A percentile compares a stretch with the other conserved stretches of the same genome.
These are phyloP conservation scores for Drosophila arizonae DNA, from an alignment of 1,140 invertebrate genomes.

Conservation along the genomic window DNA sequence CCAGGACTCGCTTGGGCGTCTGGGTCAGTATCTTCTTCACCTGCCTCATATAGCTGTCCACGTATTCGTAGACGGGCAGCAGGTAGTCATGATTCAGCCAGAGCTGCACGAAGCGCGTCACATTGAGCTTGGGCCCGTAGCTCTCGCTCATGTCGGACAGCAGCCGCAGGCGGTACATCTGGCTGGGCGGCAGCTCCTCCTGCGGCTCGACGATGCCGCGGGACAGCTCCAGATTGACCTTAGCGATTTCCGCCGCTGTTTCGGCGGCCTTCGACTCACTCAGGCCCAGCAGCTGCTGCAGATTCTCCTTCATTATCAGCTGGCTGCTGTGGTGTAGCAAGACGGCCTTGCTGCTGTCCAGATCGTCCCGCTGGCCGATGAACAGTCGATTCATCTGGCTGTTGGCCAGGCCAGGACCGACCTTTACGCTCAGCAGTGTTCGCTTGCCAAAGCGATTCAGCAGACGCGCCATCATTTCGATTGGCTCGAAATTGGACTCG, in stretches of 20 bases:
- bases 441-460: slow-evolving; percentile 86
- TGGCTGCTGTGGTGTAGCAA: slow-evolving; percentile 13
- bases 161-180: slow-evolving; percentile 52
- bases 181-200: slow-evolving; percentile 41
- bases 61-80: slow-evolving; percentile 67
- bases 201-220: slow-evolving; percentile 29
- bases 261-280: slow-evolving; percentile 23
- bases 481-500: slow-evolving; percentile 86
- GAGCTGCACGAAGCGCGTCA: slow-evolving; percentile 60
- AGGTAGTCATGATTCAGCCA: slow-evolving; percentile 66
- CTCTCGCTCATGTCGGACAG: slow-evolving; percentile 54
- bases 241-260: slow-evolving; percentile 38
- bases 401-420: slow-evolving; percentile 56
- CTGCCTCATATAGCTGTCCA: slow-evolving; percentile 80
- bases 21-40: slow-evolving; percentile 80
- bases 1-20: slow-evolving; percentile 84
- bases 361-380: slow-evolving; percentile 57
- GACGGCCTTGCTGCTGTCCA: slow-evolving; percentile 25
- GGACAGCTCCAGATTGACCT: slow-evolving; percentile 30
- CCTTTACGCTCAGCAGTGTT: slow-evolving; percentile 56
- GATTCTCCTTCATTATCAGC: slow-evolving; percentile 9
- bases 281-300: slow-evolving; percentile 53
- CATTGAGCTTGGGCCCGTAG: slow-evolving; percentile 75
- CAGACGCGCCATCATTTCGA: slow-evolving; percentile 85
- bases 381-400: slow-evolving; percentile 64